Percentiles rank a stretch among this genome's conserved stretches.
phyloP scores from a whole-genome alignment of 2,888 invertebrate species.

The Oithona nana region DNA sequence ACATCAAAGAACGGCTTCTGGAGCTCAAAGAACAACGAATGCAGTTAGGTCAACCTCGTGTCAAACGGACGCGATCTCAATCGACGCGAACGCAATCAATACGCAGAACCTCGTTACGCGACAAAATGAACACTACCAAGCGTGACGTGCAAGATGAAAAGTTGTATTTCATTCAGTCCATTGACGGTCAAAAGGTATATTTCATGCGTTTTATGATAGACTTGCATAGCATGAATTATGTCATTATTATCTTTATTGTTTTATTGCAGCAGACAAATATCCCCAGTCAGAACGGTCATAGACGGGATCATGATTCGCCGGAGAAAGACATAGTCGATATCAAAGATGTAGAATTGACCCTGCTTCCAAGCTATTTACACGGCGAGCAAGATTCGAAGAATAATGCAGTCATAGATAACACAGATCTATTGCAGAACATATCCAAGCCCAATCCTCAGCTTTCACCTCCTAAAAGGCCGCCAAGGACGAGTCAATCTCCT shows the following conservation, averaged over 20 bases:
- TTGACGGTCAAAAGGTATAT: background rate
- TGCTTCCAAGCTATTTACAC: background rate
- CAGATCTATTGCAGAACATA: background rate
- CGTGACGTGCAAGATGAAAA: constrained; percentile 89
- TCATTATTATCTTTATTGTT: too few species aligned
- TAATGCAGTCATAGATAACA: too few species aligned
- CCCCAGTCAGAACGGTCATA: background rate
- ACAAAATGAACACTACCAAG: constrained; percentile 78
- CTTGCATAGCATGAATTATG: too few species aligned
- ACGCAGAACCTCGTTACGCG: constrained; percentile 72
- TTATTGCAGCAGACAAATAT: background rate
- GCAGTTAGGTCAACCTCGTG: constrained; percentile 10
- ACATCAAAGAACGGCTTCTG: constrained; percentile 69
- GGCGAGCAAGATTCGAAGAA: background rate
- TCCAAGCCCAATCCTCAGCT: background rate
- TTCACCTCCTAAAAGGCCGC: background rate
- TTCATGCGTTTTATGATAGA: too few species aligned
- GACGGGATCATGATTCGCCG: background rate
- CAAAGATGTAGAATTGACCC: background rate
- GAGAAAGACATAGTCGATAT: background rate
- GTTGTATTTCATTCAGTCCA: constrained; percentile 21
- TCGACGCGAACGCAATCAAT: constrained; percentile 70
- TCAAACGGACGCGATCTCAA: constrained; percentile 8
- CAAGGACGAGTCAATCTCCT: background rate
- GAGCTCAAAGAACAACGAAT: constrained; percentile 36